Evolutionary conservation across 2,888 invertebrate genomes (phyloP).

Genomic region (Lacanobia oleracea): DNA sequence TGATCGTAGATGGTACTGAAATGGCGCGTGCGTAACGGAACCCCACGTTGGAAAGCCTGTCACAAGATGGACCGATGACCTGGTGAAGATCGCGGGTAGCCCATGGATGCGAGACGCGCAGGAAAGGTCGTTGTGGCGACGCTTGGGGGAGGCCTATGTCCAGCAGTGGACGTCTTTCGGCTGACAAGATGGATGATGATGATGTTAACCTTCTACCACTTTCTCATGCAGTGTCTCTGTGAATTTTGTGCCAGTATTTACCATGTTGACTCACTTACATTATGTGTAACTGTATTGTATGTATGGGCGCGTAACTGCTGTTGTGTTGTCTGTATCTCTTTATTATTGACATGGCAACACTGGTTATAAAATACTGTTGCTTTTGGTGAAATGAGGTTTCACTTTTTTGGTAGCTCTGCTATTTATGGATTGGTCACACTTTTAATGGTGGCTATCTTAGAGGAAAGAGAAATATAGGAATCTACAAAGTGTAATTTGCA

Average conservation of each 20-base stretch:
- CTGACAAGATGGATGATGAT: no score
- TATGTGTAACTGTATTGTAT: constrained; percentile 67
- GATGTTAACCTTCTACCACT: constrained; percentile 15
- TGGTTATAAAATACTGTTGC: constrained; percentile 50
- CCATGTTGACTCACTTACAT: constrained; percentile 65
- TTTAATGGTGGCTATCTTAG: constrained; percentile 7
- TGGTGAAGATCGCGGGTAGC: no score
- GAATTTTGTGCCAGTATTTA: constrained; percentile 44
- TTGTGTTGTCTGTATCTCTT: constrained; percentile 43
- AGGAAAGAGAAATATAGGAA: not conserved
- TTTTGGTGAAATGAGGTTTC: constrained; percentile 50
- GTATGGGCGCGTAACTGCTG: constrained; percentile 63
- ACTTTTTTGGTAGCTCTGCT: constrained; percentile 39
- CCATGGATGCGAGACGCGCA: no score
- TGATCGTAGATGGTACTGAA: no score
- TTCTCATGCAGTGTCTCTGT: not conserved
- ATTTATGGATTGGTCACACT: constrained; percentile 12
- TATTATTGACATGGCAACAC: constrained; percentile 51
- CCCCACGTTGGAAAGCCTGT: no score
- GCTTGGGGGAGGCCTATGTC: no score
- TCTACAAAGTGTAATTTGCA: not conserved
- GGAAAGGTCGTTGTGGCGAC: no score
- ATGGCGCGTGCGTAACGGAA: no score
- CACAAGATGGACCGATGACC: no score
- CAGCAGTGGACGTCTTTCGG: no score